Conservation (phyloP, 64 coral and sea anemone species). For the Porites australiensis region DNA sequence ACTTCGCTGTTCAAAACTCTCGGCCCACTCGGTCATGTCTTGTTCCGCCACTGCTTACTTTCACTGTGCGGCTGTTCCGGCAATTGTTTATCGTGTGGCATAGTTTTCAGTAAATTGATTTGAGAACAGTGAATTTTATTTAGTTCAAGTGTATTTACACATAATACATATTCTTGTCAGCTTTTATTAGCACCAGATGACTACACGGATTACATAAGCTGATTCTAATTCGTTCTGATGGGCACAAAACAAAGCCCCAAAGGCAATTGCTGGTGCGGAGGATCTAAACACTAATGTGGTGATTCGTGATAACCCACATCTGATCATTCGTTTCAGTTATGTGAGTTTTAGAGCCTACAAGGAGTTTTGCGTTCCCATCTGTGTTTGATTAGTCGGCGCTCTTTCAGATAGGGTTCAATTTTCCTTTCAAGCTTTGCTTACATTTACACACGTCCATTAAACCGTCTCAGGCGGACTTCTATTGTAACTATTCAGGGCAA, state of each 20-base stretch:
- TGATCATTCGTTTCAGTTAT: not conserved
- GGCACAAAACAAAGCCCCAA: conserved; percentile 27
- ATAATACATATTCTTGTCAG: conserved; percentile 89
- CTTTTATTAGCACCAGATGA: conserved; percentile 99
- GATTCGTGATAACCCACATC: not conserved
- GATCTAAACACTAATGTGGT: not conserved
- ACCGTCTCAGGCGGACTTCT: not conserved
- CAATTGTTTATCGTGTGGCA: conserved; percentile 54
- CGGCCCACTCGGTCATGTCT: not conserved
- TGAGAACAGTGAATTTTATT: conserved; percentile 91
- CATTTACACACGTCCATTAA: conserved; percentile 69
- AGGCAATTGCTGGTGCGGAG: not conserved
- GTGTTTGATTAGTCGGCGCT: conserved; percentile 65
- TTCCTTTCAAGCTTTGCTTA: conserved; percentile 68
- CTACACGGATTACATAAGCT: conserved; percentile 96
- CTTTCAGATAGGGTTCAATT: conserved; percentile 67
- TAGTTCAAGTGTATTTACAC: conserved; percentile 97
- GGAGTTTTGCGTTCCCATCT: conserved; percentile 23
- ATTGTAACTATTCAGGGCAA: conserved; percentile 6
- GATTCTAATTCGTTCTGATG: conserved; percentile 80
- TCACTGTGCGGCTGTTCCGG: conserved; percentile 26
- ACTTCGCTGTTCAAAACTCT: not conserved
- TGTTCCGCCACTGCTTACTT: conserved; percentile 41
- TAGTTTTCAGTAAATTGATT: conserved; percentile 78
- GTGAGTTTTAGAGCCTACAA: not conserved